phyloP scores from a whole-genome alignment of 2,888 invertebrate species.

The Vandiemenella viatica region DNA sequence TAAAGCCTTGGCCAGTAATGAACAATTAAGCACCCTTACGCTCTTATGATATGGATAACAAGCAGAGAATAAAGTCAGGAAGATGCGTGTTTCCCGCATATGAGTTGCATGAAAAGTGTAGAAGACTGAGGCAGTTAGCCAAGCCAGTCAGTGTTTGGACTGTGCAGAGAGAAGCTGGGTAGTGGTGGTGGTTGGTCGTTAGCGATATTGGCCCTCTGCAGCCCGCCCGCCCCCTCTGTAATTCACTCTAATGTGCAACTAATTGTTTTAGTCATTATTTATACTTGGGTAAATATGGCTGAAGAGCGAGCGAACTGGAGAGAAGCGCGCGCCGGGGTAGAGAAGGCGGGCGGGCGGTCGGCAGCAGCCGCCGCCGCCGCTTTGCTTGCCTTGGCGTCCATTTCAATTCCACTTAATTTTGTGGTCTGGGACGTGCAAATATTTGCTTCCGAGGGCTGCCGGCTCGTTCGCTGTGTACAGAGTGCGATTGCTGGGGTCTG shows the following conservation, averaged over 20 bases:
- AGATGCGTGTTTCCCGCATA: too few relatives aligned
- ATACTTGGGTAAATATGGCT: slow-evolving; percentile 20
- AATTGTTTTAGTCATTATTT: slow-evolving; percentile 31
- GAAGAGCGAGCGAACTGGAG: slow-evolving; percentile 1
- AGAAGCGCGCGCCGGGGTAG: background rate
- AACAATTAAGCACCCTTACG: too few relatives aligned
- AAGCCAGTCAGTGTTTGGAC: too few relatives aligned
- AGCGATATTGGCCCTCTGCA: background rate
- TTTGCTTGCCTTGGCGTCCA: slow-evolving; percentile 32
- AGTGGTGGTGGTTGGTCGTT: too few relatives aligned
- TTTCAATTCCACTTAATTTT: slow-evolving; percentile 36
- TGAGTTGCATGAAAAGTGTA: too few relatives aligned
- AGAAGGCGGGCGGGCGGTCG: slow-evolving; percentile 1
- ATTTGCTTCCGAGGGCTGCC: slow-evolving; percentile 26
- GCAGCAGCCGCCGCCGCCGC: slow-evolving; percentile 2
- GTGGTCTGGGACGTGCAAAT: slow-evolving; percentile 29
- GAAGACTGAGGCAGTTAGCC: too few relatives aligned
- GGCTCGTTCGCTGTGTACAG: slow-evolving; percentile 11
- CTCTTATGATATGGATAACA: too few relatives aligned
- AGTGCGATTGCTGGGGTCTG: slow-evolving; percentile 13
- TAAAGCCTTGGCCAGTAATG: too few relatives aligned
- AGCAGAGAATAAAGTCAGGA: too few relatives aligned
- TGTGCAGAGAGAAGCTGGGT: too few relatives aligned
- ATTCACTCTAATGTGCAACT: slow-evolving; percentile 32
- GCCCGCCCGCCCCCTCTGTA: slow-evolving; percentile 16